Evolutionary conservation across 1,140 invertebrate genomes (phyloP).

Genomic region (Ostrea edulis): DNA sequence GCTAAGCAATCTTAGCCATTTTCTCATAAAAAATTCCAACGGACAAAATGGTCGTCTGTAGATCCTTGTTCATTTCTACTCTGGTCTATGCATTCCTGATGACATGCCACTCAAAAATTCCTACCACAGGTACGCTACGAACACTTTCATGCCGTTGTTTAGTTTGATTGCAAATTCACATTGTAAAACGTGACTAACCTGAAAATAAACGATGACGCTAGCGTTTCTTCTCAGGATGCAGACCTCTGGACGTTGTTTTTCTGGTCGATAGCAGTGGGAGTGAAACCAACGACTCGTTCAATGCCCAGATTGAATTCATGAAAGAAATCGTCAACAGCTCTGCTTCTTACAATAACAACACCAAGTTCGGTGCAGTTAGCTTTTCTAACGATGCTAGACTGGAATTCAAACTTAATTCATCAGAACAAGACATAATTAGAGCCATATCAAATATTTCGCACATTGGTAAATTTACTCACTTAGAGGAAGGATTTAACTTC

Average conservation of each 20-base stretch:
- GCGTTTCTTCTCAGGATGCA: not conserved
- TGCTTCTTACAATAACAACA: not conserved
- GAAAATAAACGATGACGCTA: not conserved
- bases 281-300: constrained; percentile 18
- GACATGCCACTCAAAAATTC: not conserved
- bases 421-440: not conserved
- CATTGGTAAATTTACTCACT: not conserved
- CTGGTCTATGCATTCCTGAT: not conserved
- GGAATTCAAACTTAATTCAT: not conserved
- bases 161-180: too few relatives aligned
- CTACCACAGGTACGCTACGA: not conserved
- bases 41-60: too few relatives aligned
- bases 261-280: constrained; percentile 8
- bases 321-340: not conserved
- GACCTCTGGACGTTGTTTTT: constrained; percentile 7
- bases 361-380: not conserved
- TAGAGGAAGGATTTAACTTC: not conserved
- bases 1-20: too few relatives aligned
- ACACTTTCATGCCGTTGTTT: too few relatives aligned
- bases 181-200: too few relatives aligned
- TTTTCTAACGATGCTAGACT: not conserved
- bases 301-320: constrained; percentile 8
- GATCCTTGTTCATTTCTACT: too few relatives aligned
- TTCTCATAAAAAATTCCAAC: too few relatives aligned
- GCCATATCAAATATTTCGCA: not conserved